phyloP scores from a whole-genome alignment of 2,797 vertebrate genomes.

The Babyrousa celebensis region DNA sequence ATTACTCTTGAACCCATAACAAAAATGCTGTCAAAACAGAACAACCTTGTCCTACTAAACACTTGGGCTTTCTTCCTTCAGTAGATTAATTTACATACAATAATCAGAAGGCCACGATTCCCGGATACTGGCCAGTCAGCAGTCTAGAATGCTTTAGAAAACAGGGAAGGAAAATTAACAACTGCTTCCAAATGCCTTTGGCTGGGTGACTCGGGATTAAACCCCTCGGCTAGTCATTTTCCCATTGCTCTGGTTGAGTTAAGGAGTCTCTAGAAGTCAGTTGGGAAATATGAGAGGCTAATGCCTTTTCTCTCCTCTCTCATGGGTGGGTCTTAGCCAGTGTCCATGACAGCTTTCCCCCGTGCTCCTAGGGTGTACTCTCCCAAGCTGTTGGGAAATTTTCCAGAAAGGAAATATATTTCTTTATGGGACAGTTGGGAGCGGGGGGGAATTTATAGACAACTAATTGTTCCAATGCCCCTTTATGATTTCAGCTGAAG shows the following conservation, averaged over 20 bases:
- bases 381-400: background rate
- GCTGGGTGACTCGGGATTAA: background rate
- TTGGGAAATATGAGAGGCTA: background rate
- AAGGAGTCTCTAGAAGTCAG: background rate
- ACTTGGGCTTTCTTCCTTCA: constrained; percentile 84
- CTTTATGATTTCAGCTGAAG: constrained; percentile 19
- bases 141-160: constrained; percentile 72
- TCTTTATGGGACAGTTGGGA: background rate
- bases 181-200: background rate
- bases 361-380: background rate
- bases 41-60: constrained; percentile 83
- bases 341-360: background rate
- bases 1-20: constrained; percentile 88
- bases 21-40: constrained; percentile 88
- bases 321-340: background rate
- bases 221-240: background rate
- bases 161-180: constrained; percentile 1
- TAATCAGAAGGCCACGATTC: constrained; percentile 79
- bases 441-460: background rate
- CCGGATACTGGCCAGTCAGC: constrained; percentile 81
- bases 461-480: background rate
- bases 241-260: background rate
- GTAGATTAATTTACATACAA: constrained; percentile 88
- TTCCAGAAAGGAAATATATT: background rate
- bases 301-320: background rate